Base-by-base conservation (phyloP, 2,113 vertebrate genomes). In the Eublepharis macularius region DNA sequence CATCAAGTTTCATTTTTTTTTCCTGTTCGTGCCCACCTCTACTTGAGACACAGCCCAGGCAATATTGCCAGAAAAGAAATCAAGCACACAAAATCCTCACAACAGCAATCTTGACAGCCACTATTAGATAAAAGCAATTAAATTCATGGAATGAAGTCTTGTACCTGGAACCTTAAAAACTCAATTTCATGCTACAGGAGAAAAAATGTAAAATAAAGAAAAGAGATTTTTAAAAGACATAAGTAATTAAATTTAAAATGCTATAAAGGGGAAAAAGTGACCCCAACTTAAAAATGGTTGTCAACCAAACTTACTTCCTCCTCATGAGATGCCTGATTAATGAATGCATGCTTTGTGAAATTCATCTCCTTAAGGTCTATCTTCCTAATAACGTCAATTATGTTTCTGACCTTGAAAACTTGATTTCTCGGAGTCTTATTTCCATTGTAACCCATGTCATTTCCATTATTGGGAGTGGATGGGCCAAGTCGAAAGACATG, bases 371-470 rank as follows among this genome's bases (percentile, higher is more conserved):
- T 96, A 94, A 95, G 57, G 90, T 95, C 93, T 96, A 96, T 96
- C 96, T 96, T 96, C 95, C 95, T 96, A 96, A 96, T 90, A 95
- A 94, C 81, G 91, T 95, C 94, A 96, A 92, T 95, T 95, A 96
- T 90, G 95, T 97, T 96, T 94, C 98, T 97, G 91, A 99, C 98
- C 98, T 99, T 99, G 95, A 99, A 99, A 89, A 99, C 98, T 94
- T 99, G 99, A 96, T 96, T 99, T 95, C 98, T 98, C 85, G 97
- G 97, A 34, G 99, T 99, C 97, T 99, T 99, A 97, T 99, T 99
- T 91, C 98, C 98, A 76, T 99, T 99, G 97, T 99, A 99, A 91
- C 97, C 98, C 98, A 99, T 98, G 94, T 99, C 99, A 51, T 98
- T 98, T 93, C 98, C 98, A 92, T 97, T 99, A 97, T 96, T 98